These are phyloP conservation scores for Labeo calbasu DNA, from an alignment of 2,797 vertebrate species.

Conservation along the genomic window DNA sequence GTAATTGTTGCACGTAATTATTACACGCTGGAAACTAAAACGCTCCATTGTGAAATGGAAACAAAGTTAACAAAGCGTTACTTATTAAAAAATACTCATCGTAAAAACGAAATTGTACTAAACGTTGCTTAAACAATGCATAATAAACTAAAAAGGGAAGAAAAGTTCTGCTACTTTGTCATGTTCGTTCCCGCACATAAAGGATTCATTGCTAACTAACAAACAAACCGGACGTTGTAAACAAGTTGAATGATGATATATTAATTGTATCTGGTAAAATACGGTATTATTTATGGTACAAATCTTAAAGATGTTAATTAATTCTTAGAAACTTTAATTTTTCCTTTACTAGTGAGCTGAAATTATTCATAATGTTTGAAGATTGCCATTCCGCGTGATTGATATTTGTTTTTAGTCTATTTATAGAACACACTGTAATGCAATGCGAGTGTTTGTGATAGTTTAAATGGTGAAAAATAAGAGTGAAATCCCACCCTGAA, in stretches of 20 bases:
- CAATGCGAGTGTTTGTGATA: too few species aligned
- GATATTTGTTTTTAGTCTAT: not conserved
- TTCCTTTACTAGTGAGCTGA: not conserved
- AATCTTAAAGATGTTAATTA: not conserved
- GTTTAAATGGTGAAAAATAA: constrained; percentile 20
- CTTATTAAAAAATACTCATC: not conserved
- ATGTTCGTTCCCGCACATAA: not conserved
- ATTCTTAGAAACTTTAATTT: not conserved
- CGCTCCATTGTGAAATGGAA: not conserved
- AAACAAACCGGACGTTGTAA: not conserved
- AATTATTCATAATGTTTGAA: not conserved
- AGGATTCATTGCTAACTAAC: not conserved
- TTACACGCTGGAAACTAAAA: not conserved
- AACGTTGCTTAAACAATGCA: not conserved
- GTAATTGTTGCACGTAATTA: not conserved
- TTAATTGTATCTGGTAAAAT: not conserved
- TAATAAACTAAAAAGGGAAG: not conserved
- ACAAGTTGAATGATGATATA: not conserved
- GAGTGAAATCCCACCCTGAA: constrained; percentile 56
- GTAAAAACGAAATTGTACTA: constrained; percentile 15
- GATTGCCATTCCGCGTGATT: not conserved
- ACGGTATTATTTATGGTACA: not conserved
- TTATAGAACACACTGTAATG: not conserved
- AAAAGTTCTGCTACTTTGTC: not conserved
- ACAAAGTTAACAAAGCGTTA: not conserved